Percentiles rank a stretch among this genome's conserved stretches.
Evolutionary conservation across 1,140 invertebrate genomes (phyloP).

Genomic region (Drosophila kanapiae): DNA sequence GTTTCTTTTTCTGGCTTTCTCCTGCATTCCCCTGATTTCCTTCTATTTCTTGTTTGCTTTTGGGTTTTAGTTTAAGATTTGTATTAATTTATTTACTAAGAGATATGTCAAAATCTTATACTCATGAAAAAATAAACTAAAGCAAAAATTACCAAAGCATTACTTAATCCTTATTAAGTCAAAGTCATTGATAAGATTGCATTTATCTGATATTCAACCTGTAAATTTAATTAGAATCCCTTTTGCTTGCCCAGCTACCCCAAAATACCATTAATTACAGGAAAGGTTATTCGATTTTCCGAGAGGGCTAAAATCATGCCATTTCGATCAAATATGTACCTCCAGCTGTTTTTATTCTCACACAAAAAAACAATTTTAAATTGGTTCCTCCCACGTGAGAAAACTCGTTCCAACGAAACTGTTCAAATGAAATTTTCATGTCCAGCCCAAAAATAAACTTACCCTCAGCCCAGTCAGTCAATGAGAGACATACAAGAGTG

Average conservation of each 20-base stretch:
- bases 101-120: background rate
- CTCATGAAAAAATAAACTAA: no score
- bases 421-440: constrained; percentile 35
- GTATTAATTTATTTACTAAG: background rate
- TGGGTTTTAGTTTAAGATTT: background rate
- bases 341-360: constrained; percentile 30
- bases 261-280: background rate
- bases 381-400: constrained; percentile 9
- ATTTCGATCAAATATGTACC: constrained; percentile 6
- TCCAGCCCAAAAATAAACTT: constrained; percentile 43
- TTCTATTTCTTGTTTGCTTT: background rate
- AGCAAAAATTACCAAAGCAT: background rate
- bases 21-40: background rate
- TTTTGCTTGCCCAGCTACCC: background rate
- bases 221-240: background rate
- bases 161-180: background rate
- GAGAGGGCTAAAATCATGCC: background rate
- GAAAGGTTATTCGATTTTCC: background rate
- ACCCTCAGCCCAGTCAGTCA: constrained; percentile 5
- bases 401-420: constrained; percentile 23
- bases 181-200: background rate
- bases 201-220: background rate
- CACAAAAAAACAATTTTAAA: constrained; percentile 11
- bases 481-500: background rate
- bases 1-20: constrained; percentile 4